Percentiles rank a stretch among this genome's conserved stretches.
These are phyloP conservation scores for Mirza zaza DNA, from an alignment of 2,113 vertebrate genomes.

Conservation along the genomic window DNA sequence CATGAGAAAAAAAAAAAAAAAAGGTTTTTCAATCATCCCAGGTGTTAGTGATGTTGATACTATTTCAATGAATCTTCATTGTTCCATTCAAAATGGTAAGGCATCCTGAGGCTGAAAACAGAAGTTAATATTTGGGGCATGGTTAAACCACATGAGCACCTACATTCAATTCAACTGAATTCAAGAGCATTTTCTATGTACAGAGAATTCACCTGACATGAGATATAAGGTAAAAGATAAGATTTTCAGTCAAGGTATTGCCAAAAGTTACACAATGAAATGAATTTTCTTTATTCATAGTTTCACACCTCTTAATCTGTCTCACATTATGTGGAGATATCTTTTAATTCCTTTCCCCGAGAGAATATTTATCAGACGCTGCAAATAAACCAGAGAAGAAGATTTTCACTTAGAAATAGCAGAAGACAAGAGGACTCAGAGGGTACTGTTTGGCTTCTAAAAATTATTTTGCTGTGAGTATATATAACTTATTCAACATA, in stretches of 20 bases:
- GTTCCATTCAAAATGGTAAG: neutral
- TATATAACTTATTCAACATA: neutral
- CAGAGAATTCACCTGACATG: neutral
- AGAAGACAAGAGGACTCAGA: neutral
- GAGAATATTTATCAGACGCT: neutral
- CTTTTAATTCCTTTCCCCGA: conserved; percentile 32
- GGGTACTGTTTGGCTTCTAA: neutral
- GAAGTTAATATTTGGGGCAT: conserved; percentile 1
- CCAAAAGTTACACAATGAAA: neutral
- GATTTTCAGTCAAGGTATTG: neutral
- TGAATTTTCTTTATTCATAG: conserved; percentile 3
- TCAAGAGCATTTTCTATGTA: neutral
- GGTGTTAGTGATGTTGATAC: neutral
- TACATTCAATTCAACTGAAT: neutral
- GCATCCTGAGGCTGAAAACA: neutral
- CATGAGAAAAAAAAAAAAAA: neutral
- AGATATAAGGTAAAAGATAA: neutral
- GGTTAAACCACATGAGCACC: neutral
- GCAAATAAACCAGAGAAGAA: neutral
- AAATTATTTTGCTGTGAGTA: neutral
- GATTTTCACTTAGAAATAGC: neutral
- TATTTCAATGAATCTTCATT: neutral
- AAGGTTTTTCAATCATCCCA: neutral
- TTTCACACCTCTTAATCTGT: neutral
- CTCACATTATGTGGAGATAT: neutral